Percentiles rank a stretch among this genome's conserved stretches.
These are phyloP conservation scores for Drosophila pseudoobscura DNA, from an alignment of 1,140 invertebrate species.

Conservation along the genomic window DNA sequence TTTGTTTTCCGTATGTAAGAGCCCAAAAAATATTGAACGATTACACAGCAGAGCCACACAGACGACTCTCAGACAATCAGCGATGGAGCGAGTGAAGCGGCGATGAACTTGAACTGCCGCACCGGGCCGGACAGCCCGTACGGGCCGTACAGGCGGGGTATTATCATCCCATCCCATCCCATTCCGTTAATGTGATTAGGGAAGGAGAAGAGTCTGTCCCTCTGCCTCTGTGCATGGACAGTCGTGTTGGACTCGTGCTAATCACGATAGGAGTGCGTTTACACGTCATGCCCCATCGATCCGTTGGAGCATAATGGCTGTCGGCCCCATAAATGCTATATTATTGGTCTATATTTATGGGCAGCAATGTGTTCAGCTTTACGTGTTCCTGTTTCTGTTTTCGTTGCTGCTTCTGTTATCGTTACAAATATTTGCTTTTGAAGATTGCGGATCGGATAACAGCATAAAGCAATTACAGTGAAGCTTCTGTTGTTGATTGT, in stretches of 20 bases:
- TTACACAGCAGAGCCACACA: conserved; percentile 27
- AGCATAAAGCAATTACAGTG: conserved; percentile 48
- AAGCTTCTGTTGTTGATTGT: conserved; percentile 27
- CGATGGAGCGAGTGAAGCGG: not conserved
- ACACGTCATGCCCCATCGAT: conserved; percentile 18
- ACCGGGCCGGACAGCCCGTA: too few relatives aligned
- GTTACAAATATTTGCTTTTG: conserved; percentile 55
- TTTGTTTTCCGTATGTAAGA: conserved; percentile 32
- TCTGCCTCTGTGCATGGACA: conserved; percentile 6
- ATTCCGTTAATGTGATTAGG: conserved; percentile 20
- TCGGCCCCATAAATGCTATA: too few relatives aligned
- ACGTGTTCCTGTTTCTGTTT: not conserved
- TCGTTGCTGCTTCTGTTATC: conserved; percentile 23
- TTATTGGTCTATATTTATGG: too few relatives aligned
- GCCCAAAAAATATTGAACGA: conserved; percentile 24
- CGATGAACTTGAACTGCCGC: conserved; percentile 34
- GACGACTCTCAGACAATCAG: conserved; percentile 29
- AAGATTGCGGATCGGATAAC: conserved; percentile 48
- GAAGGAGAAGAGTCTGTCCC: conserved; percentile 11
- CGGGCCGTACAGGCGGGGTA: too few relatives aligned
- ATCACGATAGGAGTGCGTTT: conserved; percentile 53
- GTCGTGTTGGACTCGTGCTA: conserved; percentile 37
- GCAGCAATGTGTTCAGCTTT: too few relatives aligned
- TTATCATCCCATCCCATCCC: too few relatives aligned
- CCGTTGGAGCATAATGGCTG: not conserved